Percentiles rank a stretch among this genome's conserved stretches.
Evolutionary conservation across 2,888 invertebrate species (phyloP).

Genomic region (Acanthococcus lagerstroemiae): DNA sequence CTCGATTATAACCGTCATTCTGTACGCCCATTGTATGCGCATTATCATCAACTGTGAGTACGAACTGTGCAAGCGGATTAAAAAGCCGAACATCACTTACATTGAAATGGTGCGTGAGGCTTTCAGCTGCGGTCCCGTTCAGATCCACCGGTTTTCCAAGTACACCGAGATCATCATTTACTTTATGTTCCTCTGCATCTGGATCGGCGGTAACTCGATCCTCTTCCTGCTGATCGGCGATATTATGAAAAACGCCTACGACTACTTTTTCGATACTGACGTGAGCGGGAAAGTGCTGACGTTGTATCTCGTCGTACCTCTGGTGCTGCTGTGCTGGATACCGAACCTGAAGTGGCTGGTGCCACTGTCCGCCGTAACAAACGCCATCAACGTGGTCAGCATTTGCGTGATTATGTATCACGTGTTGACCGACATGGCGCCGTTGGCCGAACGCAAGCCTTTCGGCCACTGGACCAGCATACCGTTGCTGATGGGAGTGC

Average conservation of each 20-base stretch:
- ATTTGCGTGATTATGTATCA: slow-evolving; percentile 6
- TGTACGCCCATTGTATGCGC: slow-evolving; percentile 14
- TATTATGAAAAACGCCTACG: slow-evolving; percentile 17
- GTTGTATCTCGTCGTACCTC: slow-evolving; percentile 4
- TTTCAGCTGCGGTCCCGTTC: slow-evolving; percentile 7
- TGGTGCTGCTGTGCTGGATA: slow-evolving; percentile 20
- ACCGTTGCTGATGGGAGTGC: slow-evolving; percentile 8
- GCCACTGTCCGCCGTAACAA: slow-evolving; percentile 8
- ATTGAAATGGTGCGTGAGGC: slow-evolving; percentile 7
- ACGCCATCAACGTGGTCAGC: slow-evolving; percentile 4
- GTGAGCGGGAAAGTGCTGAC: slow-evolving; percentile 1
- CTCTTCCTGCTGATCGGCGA: slow-evolving; percentile 8
- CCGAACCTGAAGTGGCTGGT: slow-evolving; percentile 13
- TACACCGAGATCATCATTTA: slow-evolving; percentile 10
- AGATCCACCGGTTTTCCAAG: slow-evolving; percentile 4
- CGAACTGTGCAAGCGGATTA: slow-evolving; percentile 8
- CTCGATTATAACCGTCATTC: slow-evolving; percentile 14
- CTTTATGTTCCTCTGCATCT: slow-evolving; percentile 9
- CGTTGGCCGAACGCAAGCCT: not conserved
- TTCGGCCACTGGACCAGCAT: not conserved
- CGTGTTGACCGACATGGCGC: slow-evolving; percentile 6
- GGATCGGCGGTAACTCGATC: slow-evolving; percentile 21
- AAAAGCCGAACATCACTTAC: slow-evolving; percentile 11
- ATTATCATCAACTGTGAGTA: slow-evolving; percentile 14
- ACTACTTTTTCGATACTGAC: slow-evolving; percentile 16